A percentile compares a stretch with the other conserved stretches of the same genome.
These are phyloP conservation scores for Lemur catta DNA, from an alignment of 2,797 vertebrate species.

Conservation along the genomic window DNA sequence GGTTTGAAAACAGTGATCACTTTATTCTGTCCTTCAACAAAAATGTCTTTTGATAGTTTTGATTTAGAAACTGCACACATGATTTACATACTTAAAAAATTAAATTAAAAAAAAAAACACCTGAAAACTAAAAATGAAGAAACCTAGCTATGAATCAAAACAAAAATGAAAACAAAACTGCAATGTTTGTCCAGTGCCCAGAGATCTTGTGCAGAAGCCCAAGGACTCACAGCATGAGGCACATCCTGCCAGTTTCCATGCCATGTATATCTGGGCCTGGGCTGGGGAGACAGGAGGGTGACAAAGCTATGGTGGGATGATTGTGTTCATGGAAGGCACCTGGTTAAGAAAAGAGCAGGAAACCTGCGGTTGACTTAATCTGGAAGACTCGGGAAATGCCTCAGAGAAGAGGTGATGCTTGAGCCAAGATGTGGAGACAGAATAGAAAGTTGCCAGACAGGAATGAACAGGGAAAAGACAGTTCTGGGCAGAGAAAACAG, in stretches of 20 bases:
- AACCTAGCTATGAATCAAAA: neutral
- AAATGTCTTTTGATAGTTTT: neutral
- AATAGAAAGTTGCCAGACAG: neutral
- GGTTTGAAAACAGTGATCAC: neutral
- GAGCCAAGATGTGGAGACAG: neutral
- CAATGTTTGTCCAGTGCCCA: accelerated
- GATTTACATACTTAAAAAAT: neutral
- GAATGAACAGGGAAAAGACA: neutral
- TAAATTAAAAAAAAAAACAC: neutral
- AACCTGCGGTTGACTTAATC: too few species aligned
- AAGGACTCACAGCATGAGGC: accelerated
- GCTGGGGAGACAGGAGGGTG: neutral
- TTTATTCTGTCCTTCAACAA: neutral
- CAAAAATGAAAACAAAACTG: neutral
- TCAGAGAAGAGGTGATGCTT: accelerated
- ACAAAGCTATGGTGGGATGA: accelerated
- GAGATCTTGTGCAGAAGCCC: accelerated
- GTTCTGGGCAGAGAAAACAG: neutral
- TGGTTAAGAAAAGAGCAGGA: neutral
- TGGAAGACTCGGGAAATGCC: neutral
- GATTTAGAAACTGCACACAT: neutral
- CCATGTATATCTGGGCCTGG: neutral
- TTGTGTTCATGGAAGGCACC: accelerated
- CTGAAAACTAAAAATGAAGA: neutral
- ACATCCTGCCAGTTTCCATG: accelerated